Evolutionary conservation across 2,797 vertebrate genomes (phyloP).

Genomic region (Pempheris klunzingeri): DNA sequence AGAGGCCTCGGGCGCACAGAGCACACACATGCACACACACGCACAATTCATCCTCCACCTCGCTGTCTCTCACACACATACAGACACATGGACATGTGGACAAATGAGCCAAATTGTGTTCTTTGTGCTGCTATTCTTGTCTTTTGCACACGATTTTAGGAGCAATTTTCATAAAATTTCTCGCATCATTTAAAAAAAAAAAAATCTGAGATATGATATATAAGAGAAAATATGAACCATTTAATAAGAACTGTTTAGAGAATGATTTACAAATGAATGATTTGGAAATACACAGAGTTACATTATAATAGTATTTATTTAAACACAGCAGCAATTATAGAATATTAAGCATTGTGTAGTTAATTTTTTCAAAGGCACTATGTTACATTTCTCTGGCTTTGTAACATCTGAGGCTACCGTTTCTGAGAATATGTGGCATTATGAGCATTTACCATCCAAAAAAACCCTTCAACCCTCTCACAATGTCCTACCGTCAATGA

Average conservation of each 20-base stretch:
- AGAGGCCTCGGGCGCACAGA: conserved; percentile 69
- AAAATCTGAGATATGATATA: background rate
- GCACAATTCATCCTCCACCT: conserved; percentile 4
- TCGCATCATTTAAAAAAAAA: background rate
- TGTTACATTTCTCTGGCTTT: background rate
- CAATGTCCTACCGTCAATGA: too few relatives aligned
- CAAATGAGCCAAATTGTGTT: conserved; percentile 35
- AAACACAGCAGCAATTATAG: background rate
- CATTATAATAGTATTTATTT: background rate
- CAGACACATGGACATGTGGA: conserved; percentile 11
- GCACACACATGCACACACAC: conserved; percentile 29
- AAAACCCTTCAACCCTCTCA: background rate
- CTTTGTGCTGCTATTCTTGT: conserved; percentile 19
- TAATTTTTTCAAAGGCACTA: background rate
- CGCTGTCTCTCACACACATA: conserved; percentile 32
- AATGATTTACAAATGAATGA: background rate
- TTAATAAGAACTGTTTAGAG: background rate
- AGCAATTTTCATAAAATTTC: conserved; percentile 3
- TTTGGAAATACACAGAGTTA: background rate
- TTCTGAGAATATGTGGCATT: background rate
- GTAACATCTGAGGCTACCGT: background rate
- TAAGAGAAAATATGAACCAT: background rate
- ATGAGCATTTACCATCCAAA: background rate
- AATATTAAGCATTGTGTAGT: background rate
- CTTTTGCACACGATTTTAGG: background rate